Conservation (phyloP, 2,797 vertebrate genomes). For the Melanotaenia pygmaea region DNA sequence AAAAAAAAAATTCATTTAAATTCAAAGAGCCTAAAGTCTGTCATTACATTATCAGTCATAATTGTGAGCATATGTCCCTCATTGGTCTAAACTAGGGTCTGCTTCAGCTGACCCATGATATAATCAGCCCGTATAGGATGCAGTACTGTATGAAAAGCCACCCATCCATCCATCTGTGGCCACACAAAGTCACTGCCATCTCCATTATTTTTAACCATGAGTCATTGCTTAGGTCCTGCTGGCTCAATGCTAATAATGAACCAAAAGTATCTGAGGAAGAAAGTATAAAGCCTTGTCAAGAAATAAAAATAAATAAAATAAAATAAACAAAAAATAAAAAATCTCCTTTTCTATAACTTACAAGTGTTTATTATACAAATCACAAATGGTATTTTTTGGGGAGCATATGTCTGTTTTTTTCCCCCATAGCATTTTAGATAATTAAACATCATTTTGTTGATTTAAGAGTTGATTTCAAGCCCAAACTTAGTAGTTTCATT, state of each 20-base stretch:
- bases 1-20: background rate
- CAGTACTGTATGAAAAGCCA: conserved; percentile 20
- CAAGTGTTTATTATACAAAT: background rate
- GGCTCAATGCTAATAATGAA: conserved; percentile 58
- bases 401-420: too few relatives aligned
- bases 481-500: background rate
- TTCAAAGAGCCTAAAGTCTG: background rate
- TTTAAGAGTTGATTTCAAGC: background rate
- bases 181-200: conserved; percentile 47
- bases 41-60: conserved; percentile 7
- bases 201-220: conserved; percentile 59
- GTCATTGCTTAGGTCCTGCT: conserved; percentile 43
- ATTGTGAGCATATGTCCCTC: conserved; percentile 17
- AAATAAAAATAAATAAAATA: background rate
- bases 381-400: too few relatives aligned
- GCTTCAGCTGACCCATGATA: conserved; percentile 37
- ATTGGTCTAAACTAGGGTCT: conserved; percentile 13
- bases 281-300: background rate
- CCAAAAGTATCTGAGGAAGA: conserved; percentile 21
- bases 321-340: too few relatives aligned
- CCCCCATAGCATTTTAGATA: too few relatives aligned
- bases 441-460: background rate
- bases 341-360: too few relatives aligned
- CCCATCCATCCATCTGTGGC: conserved; percentile 45
- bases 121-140: conserved; percentile 28